phyloP scores from a whole-genome alignment of 2,797 vertebrate genomes.

The Fringilla coelebs region DNA sequence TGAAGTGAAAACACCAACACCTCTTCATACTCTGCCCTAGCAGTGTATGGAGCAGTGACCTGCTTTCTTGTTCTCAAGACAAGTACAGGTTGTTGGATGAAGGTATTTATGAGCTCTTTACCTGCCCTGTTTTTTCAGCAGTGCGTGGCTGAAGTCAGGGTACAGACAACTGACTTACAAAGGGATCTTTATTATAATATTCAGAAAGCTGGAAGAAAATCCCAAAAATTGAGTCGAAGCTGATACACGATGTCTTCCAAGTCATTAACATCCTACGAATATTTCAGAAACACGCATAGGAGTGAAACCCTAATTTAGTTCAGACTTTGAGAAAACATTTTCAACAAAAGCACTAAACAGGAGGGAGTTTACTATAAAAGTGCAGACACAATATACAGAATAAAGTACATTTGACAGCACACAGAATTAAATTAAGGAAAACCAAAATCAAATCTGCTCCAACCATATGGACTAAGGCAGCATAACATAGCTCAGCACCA shows the following conservation, averaged over 20 bases:
- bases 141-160: neutral
- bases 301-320: slow-evolving; percentile 4
- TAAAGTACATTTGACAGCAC: slow-evolving; percentile 55
- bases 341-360: slow-evolving; percentile 29
- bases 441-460: slow-evolving; percentile 61
- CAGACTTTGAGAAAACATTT: neutral
- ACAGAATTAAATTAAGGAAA: slow-evolving; percentile 59
- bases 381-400: slow-evolving; percentile 50
- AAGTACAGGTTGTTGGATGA: neutral
- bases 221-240: neutral
- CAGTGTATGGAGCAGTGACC: neutral
- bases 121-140: neutral
- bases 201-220: neutral
- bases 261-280: neutral
- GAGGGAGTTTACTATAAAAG: slow-evolving; percentile 43
- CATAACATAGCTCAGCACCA: slow-evolving; percentile 49
- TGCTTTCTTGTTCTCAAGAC: neutral
- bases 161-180: neutral
- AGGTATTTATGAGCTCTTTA: neutral
- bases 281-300: neutral
- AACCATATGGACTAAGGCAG: slow-evolving; percentile 59
- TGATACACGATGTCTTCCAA: neutral
- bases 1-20: neutral
- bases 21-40: neutral
- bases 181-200: neutral